Percentiles rank a stretch among this genome's conserved stretches.
These are phyloP conservation scores for Tyto alba DNA, from an alignment of 2,113 vertebrate genomes.

Conservation along the genomic window DNA sequence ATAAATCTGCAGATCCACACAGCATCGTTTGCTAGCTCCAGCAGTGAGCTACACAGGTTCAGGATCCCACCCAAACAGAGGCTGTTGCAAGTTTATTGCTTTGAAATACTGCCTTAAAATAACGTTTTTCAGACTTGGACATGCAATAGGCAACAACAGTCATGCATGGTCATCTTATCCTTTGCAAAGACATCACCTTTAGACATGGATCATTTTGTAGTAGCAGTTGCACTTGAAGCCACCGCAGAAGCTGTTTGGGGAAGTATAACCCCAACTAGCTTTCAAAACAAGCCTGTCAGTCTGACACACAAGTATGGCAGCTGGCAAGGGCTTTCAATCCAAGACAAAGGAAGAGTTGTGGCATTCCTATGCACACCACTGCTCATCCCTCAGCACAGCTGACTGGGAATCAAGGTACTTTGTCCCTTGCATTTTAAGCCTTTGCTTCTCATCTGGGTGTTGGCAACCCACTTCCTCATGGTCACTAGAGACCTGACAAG, in stretches of 20 bases:
- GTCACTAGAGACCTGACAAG: neutral
- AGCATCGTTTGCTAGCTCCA: neutral
- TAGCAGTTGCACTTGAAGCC: neutral
- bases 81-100: neutral
- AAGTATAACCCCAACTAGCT: neutral
- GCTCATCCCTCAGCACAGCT: neutral
- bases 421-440: neutral
- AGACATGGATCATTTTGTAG: neutral
- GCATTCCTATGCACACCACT: neutral
- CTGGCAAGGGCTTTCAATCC: neutral
- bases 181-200: neutral
- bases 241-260: neutral
- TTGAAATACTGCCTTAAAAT: neutral
- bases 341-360: neutral
- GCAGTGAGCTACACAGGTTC: neutral
- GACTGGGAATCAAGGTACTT: neutral
- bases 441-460: neutral
- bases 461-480: neutral
- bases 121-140: neutral
- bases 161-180: accelerated
- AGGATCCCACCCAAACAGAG: neutral
- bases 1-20: neutral
- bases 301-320: neutral
- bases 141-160: neutral
- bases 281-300: neutral